Conservation (phyloP, 1,140 invertebrate species). For the Microplitis mediator region DNA sequence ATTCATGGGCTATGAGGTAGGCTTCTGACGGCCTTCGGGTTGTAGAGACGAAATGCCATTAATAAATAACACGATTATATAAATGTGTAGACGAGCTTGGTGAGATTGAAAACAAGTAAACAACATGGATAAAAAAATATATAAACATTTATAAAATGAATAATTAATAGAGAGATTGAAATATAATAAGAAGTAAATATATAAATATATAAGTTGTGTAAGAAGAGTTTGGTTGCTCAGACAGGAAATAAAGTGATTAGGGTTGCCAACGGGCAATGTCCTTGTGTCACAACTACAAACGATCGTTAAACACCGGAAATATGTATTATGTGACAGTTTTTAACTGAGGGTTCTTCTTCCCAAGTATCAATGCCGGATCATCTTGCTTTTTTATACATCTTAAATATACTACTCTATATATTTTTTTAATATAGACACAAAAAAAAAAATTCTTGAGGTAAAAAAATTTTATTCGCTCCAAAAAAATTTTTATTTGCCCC, state of each 20-base stretch:
- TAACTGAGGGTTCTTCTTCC: neutral
- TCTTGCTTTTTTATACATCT: neutral
- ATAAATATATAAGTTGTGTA: too few species aligned
- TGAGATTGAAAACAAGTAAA: too few species aligned
- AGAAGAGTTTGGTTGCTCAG: neutral
- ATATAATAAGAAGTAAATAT: too few species aligned
- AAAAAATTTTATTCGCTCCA: too few species aligned
- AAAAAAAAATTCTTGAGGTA: too few species aligned
- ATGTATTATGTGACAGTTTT: conserved; percentile 10
- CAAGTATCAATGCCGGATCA: neutral
- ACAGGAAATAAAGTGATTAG: conserved; percentile 9
- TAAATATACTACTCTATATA: too few species aligned
- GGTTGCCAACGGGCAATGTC: neutral
- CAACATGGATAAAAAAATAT: neutral
- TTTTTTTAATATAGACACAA: too few species aligned
- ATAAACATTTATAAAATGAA: neutral
- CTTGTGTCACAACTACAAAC: neutral
- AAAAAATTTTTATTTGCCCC: too few species aligned
- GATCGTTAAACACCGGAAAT: conserved; percentile 12
- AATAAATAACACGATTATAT: neutral
- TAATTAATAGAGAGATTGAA: too few species aligned
- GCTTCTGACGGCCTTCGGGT: neutral
- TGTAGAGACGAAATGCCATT: neutral
- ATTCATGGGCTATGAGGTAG: conserved; percentile 9
- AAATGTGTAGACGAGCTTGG: neutral